Base-by-base conservation (phyloP, 92 coral and sea anemone genomes). In the Ricordea florida region DNA sequence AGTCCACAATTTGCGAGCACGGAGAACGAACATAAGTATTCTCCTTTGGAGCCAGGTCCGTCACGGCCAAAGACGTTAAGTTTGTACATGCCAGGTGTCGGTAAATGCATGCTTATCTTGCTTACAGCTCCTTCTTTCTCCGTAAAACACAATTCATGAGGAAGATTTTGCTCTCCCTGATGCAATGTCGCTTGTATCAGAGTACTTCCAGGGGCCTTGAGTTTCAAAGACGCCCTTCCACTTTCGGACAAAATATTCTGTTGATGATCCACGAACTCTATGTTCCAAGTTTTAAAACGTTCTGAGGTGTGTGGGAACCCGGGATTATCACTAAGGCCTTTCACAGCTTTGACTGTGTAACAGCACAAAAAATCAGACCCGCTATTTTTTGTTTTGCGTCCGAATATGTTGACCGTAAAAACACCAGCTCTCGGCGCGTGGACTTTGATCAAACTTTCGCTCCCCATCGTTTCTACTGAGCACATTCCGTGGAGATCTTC, bases 41-140 rank as follows among this genome's bases (percentile, higher is more conserved):
- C 72, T 3, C 84, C 70, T 51, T 88, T 78, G 4, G 88, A 33
- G 1, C 76, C 87, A 0, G 88, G 69, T 2, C 85, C 89, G 17
- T 72, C 84, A 10, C 90, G 97, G 3, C 93, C 97, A 44, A 78
- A 88, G 5, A 91, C 75, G 44, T 88, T 80, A 5, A 91, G 74
- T 50, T 80, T 81, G 57, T 83, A 91, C 28, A 91, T 14, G 22
- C 97, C 97, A 21, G 90, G 62, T 21, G 85, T 67, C 1, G 97
- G 97, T 15, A 86, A 52, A 69, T 88, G 97, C 10, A 82, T 37
- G 32, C 79, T 55, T 6, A 91, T 75, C 27, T 48, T 83, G 35
- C 74, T 83, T 3, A 31, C 50, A 3, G 43, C 32, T 27, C 68
- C 57, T 31, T 69, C 61, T 43, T 78, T 77, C 45, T 91, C 93